Evolutionary conservation across 1,140 invertebrate species (phyloP).

Genomic region (Drosophila tsacasi): DNA sequence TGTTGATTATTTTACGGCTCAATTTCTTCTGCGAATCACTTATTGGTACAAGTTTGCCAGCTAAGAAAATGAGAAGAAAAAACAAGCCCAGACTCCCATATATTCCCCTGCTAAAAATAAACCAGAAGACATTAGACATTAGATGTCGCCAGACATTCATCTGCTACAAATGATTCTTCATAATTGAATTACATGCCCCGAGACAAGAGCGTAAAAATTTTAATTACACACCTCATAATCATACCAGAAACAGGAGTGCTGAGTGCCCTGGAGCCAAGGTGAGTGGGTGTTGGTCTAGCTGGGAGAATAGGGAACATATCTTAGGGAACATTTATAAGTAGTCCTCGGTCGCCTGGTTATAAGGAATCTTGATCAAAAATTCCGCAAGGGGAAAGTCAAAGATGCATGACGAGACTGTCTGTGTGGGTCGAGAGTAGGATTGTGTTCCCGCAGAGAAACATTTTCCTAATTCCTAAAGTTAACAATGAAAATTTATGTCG

Average conservation of each 20-base stretch:
- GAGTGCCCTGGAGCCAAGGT: slow-evolving; percentile 35
- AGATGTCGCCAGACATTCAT: slow-evolving; percentile 62
- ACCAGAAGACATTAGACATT: slow-evolving; percentile 59
- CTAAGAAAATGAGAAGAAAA: background rate
- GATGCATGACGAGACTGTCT: slow-evolving; percentile 51
- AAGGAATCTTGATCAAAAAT: slow-evolving; percentile 69
- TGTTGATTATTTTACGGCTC: slow-evolving; percentile 52
- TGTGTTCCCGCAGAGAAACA: background rate
- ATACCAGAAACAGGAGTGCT: slow-evolving; percentile 53
- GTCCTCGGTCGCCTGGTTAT: background rate
- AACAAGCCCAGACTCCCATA: slow-evolving; percentile 17
- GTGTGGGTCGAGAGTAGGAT: slow-evolving; percentile 18
- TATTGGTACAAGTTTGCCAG: background rate
- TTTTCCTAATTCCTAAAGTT: slow-evolving; percentile 21
- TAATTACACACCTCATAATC: slow-evolving; percentile 85
- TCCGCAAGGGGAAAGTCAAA: slow-evolving; percentile 54
- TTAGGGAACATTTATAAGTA: slow-evolving; percentile 17
- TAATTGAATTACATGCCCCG: slow-evolving; percentile 80
- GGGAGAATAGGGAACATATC: slow-evolving; percentile 8
- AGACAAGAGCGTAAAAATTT: slow-evolving; percentile 81
- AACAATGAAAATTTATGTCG: slow-evolving; percentile 57
- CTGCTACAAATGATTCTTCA: slow-evolving; percentile 77
- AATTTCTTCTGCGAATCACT: slow-evolving; percentile 54
- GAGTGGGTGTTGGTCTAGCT: slow-evolving; percentile 12
- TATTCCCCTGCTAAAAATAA: slow-evolving; percentile 59